Percentiles rank a stretch among this genome's conserved stretches.
phyloP scores from a whole-genome alignment of 1,140 invertebrate species.

The Rhyzopertha dominica region DNA sequence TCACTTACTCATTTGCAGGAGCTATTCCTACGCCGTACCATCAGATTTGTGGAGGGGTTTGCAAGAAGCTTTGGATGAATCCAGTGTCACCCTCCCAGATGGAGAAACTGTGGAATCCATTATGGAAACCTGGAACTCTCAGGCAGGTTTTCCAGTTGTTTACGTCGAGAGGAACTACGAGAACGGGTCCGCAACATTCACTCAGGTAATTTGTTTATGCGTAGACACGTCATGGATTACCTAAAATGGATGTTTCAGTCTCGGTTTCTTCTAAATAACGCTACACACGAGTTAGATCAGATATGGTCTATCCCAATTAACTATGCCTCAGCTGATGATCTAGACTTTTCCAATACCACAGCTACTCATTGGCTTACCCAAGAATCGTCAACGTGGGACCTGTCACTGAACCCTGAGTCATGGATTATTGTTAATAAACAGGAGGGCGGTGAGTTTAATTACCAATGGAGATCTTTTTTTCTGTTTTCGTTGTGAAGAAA shows the following conservation, averaged over 20 bases:
- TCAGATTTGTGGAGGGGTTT: conserved; percentile 65
- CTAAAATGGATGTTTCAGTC: background rate
- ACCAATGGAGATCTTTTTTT: no score
- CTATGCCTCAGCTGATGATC: background rate
- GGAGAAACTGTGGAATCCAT: conserved; percentile 47
- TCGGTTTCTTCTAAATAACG: background rate
- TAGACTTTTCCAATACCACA: background rate
- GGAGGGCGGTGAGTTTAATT: no score
- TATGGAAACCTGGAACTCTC: conserved; percentile 65
- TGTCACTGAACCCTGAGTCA: background rate
- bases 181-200: conserved; percentile 14
- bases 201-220: background rate
- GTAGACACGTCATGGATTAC: conserved; percentile 22
- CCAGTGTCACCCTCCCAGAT: conserved; percentile 35
- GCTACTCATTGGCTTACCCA: background rate
- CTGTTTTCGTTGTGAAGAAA: no score
- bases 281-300: background rate
- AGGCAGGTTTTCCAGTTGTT: conserved; percentile 64
- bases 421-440: conserved; percentile 1
- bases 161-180: conserved; percentile 50
- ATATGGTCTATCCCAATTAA: conserved; percentile 10
- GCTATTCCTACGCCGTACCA: conserved; percentile 55
- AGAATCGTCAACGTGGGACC: background rate
- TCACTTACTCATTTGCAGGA: conserved; percentile 35
- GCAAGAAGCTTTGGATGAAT: conserved; percentile 50